Base-by-base conservation (phyloP, 53 echinoderm and acorn worm species). In the Echinarachnius parma region DNA sequence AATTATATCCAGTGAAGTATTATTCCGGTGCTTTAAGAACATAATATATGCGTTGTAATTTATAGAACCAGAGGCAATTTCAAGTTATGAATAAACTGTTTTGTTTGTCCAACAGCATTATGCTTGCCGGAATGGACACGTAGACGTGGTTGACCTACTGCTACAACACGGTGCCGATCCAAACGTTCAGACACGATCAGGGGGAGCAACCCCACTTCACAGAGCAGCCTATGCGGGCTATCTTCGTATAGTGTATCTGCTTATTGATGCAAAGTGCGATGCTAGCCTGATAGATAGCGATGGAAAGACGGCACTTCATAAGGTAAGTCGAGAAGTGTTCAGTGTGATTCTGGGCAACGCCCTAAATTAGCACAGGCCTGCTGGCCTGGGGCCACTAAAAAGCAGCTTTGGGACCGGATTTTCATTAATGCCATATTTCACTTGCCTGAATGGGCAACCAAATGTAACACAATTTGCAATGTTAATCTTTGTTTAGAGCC, bases 191-290 rank as follows among this genome's bases (percentile, higher is more conserved):
- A 96, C 91, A 9, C 72, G 90, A 26, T 87, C 91, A 60, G 94
- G 94, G 62, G 83, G 80, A 21, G 85, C 77, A 49, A 91, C 84
- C 10, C 79, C 98, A 28, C 62, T 85, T 4, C 91, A 91, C 32
- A 87, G 91, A 71, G 88, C 98, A 29, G 85, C 91, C 53, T 91
- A 85, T 67, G 69, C 76, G 33, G 87, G 90, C 3, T 88, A 96
- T 77, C 26, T 48, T 56, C 59, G 76, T 49, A 78, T 92, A 45
- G 84, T 87, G 3, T 63, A 76, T 16, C 34, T 63, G 1, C 75
- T 98, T 13, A 54, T 98, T 15, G 19, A 48, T 20, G 21, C 67
- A 28, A 76, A 39, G 52, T 88, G 86, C 23, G 61, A 78, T 34
- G 60, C 86, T 9, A 34, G 44, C 9, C 39, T 88, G 11, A 46